Evolutionary conservation across 1,140 invertebrate genomes (phyloP).

Genomic region (Reticulitermes speratus): DNA sequence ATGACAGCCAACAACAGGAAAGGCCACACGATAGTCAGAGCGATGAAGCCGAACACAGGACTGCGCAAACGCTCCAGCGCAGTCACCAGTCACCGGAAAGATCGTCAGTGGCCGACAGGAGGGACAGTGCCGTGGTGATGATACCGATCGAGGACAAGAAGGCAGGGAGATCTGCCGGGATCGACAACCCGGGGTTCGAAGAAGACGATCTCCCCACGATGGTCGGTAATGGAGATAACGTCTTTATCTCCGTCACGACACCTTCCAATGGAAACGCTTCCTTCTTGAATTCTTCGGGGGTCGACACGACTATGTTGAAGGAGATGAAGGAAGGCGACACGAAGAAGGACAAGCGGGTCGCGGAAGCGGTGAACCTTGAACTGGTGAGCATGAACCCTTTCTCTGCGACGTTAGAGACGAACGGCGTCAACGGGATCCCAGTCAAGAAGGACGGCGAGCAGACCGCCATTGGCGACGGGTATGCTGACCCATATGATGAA

Average conservation of each 20-base stretch:
- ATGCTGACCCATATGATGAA: constrained; percentile 71
- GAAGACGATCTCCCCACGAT: background rate
- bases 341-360: constrained; percentile 50
- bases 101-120: background rate
- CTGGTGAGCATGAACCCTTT: constrained; percentile 73
- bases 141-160: background rate
- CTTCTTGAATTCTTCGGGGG: background rate
- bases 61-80: background rate
- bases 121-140: background rate
- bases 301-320: background rate
- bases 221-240: background rate
- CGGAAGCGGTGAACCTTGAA: constrained; percentile 77
- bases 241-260: background rate
- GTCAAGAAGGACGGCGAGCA: constrained; percentile 62
- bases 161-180: background rate
- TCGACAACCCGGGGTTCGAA: constrained; percentile 30
- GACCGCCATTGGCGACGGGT: constrained; percentile 61
- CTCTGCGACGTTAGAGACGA: constrained; percentile 46
- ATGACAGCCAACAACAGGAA: background rate
- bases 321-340: constrained; percentile 27
- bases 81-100: background rate
- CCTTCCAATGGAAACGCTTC: background rate
- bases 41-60: background rate
- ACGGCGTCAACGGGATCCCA: constrained; percentile 44
- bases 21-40: background rate